phyloP scores from a whole-genome alignment of 2,113 vertebrate genomes.

The Gulo gulo region DNA sequence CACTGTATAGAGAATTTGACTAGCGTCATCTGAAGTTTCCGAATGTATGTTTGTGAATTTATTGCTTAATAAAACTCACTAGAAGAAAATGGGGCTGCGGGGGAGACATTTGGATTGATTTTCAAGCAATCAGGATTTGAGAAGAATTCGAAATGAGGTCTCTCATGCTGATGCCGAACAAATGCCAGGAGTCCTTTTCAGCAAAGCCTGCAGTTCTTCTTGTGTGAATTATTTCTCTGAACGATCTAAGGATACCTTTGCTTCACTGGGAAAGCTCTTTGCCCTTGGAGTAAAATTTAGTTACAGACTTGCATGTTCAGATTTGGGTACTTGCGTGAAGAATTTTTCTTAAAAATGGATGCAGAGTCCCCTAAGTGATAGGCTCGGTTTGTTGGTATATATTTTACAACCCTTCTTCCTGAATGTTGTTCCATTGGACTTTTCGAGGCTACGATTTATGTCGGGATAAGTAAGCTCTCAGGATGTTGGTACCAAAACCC shows the following conservation, averaged over 20 bases:
- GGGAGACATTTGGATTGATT: conserved; percentile 50
- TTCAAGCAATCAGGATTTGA: conserved; percentile 45
- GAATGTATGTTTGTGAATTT: conserved; percentile 58
- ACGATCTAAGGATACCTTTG: not conserved
- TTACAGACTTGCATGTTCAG: not conserved
- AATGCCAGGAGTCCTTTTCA: not conserved
- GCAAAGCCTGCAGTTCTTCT: not conserved
- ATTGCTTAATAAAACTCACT: conserved; percentile 62
- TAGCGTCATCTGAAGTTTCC: conserved; percentile 39
- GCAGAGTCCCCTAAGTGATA: not conserved
- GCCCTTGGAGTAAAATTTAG: conserved; percentile 10
- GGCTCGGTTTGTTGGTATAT: not conserved
- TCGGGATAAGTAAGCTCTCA: not conserved
- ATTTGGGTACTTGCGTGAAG: not conserved
- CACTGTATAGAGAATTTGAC: not conserved
- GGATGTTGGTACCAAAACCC: not conserved
- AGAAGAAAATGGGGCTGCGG: not conserved
- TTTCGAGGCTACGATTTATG: not conserved
- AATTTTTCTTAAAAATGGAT: conserved; percentile 35
- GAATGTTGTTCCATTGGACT: not conserved
- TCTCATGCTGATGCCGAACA: not conserved
- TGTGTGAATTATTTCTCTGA: not conserved
- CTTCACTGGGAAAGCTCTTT: conserved; percentile 13
- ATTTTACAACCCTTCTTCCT: not conserved
- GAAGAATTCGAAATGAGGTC: not conserved